Conservation (phyloP, 2,113 vertebrate species). For the Plestiodon gilberti region DNA sequence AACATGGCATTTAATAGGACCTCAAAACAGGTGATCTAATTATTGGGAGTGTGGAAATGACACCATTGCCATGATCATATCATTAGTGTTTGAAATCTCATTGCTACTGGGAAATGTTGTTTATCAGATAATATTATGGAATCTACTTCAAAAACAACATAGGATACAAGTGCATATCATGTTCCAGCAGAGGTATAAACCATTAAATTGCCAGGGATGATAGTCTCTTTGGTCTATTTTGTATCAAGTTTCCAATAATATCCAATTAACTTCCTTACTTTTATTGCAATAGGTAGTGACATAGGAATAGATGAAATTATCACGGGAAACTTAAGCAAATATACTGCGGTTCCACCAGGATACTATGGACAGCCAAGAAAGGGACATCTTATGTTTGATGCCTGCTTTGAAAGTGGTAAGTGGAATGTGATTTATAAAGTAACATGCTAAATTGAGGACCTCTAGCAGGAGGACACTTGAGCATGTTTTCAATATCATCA, state of each 20-base stretch:
- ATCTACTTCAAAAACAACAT: background rate
- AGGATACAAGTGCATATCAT: background rate
- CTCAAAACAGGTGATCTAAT: background rate
- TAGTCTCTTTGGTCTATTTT: background rate
- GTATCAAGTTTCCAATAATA: background rate
- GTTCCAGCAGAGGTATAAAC: background rate
- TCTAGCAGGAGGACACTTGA: background rate
- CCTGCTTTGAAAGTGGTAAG: slow-evolving; percentile 98
- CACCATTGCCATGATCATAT: background rate
- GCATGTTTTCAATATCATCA: background rate
- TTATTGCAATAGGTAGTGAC: slow-evolving; percentile 79
- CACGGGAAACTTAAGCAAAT: slow-evolving; percentile 93
- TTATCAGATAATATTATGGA: background rate
- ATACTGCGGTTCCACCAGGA: slow-evolving; percentile 83
- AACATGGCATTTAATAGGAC: background rate
- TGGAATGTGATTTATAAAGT: slow-evolving; percentile 20
- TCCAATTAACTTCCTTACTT: slow-evolving; percentile 9
- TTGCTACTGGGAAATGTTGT: background rate
- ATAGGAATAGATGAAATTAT: slow-evolving; percentile 87
- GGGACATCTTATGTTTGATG: slow-evolving; percentile 95
- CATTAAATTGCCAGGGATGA: background rate
- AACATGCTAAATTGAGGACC: background rate
- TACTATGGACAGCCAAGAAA: slow-evolving; percentile 85
- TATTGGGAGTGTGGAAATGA: background rate
- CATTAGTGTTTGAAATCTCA: background rate